Evolutionary conservation across 2,113 vertebrate genomes (phyloP), one percentile per base, ranked within the genome.

Genomic region (Notothenia rossii): DNA sequence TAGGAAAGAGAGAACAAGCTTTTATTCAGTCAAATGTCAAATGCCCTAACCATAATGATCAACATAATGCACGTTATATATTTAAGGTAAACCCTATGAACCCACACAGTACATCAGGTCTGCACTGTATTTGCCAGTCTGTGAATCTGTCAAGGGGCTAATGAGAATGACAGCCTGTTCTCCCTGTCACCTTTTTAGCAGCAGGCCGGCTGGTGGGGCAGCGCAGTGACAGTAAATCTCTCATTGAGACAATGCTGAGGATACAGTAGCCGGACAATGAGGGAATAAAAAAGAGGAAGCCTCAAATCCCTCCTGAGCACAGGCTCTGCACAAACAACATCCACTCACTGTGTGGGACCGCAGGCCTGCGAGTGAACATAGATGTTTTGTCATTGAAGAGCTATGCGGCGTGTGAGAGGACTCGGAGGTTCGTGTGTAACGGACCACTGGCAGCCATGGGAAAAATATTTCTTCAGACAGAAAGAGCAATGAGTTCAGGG

Each of bases 241-340:
- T 95, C 90, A 94, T 84, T 92, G 59, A 95, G 90, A 96, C 95
- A 95, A 96, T 95, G 88, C 88, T 80, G 90, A 95, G 95, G 94
- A 95, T 95, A 95, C 93, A 93, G 94, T 91, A 87, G 86, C 84
- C 87, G 91, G 93, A 96, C 95, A 96, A 95, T 94, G 93, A 94
- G 93, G 90, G 90, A 93, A 94, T 96, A 93, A 95, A 96, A 93
- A 73, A 89, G 90, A 94, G 95, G 95, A 96, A 96, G 91, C 89
- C 66, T 80, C 69, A 89, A 90, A 86, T 93, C 93, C 94, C 92
- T 81, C 62, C 83, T 88, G 93, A 94, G 91, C 86, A 56, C 78
- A 60, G 75, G 83, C 76, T 81, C 79, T 40, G 88, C 77, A 91
- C 88, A 94, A 95, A 95, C 92, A 94, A 92, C 84, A 81, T 89